Evolutionary conservation across 2,113 vertebrate genomes (phyloP).

Genomic region (Danio rerio): DNA sequence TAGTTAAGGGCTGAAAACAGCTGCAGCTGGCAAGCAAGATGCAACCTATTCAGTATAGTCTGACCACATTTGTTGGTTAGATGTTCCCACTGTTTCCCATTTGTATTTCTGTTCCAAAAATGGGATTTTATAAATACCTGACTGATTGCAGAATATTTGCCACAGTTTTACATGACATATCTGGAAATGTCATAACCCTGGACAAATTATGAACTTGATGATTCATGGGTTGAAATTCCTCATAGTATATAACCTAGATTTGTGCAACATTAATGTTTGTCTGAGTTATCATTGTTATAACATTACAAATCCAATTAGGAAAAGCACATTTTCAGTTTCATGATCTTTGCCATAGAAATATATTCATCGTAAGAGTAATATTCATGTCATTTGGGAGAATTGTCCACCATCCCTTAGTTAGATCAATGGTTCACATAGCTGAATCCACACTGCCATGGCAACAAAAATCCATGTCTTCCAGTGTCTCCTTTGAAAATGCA

Average conservation of each 20-base stretch:
- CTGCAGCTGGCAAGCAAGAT: background rate
- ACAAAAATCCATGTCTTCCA: slow-evolving; percentile 33
- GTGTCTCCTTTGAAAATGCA: slow-evolving; percentile 24
- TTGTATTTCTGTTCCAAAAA: background rate
- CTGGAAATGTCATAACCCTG: background rate
- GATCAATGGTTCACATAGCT: slow-evolving; percentile 2
- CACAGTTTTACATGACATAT: background rate
- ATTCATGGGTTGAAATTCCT: background rate
- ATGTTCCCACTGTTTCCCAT: background rate
- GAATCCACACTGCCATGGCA: slow-evolving; percentile 49
- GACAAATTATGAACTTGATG: background rate
- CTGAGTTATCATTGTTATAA: background rate
- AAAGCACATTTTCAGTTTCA: background rate
- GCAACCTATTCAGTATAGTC: background rate
- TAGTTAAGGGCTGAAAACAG: slow-evolving; percentile 2
- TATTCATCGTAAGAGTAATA: background rate
- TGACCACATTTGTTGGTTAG: background rate
- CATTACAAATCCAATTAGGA: no score
- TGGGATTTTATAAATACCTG: background rate
- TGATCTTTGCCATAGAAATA: background rate
- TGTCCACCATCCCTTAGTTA: background rate
- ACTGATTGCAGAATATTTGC: background rate
- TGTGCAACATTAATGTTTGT: background rate
- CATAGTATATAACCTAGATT: background rate
- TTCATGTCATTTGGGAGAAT: background rate